phyloP scores from a whole-genome alignment of 2,797 vertebrate genomes.

The Rhinoraja longicauda region DNA sequence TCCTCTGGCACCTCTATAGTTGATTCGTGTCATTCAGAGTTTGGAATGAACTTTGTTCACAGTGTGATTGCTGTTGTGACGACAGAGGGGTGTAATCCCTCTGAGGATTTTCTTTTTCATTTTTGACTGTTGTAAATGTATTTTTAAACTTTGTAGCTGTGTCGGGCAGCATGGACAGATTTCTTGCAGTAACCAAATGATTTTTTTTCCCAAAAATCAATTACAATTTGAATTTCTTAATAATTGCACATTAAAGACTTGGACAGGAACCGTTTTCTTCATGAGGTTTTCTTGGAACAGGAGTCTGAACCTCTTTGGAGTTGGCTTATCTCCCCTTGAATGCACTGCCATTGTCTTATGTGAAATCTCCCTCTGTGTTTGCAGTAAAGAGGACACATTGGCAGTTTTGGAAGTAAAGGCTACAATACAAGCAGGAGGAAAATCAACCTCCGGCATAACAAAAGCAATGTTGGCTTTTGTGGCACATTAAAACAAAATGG shows the following conservation, averaged over 20 bases:
- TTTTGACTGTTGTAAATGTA: slow-evolving; percentile 14
- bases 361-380: slow-evolving; percentile 9
- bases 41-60: not conserved
- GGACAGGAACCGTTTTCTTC: not conserved
- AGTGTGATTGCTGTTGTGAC: not conserved
- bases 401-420: slow-evolving; percentile 28
- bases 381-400: slow-evolving; percentile 28
- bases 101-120: not conserved
- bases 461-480: slow-evolving; percentile 68
- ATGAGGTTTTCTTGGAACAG: slow-evolving; percentile 31
- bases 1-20: not conserved
- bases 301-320: slow-evolving; percentile 17
- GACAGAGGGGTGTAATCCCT: not conserved
- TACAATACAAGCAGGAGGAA: slow-evolving; percentile 28
- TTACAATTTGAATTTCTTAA: slow-evolving; percentile 19
- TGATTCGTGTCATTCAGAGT: not conserved
- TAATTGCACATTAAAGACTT: not conserved
- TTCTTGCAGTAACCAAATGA: not conserved
- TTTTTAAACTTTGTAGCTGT: not conserved
- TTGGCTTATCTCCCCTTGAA: slow-evolving; percentile 18
- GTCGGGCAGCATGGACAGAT: not conserved
- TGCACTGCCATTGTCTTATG: slow-evolving; percentile 27
- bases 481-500: slow-evolving; percentile 58
- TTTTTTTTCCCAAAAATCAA: not conserved
- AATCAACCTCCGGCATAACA: slow-evolving; percentile 16